Base-by-base conservation (phyloP, 2,888 invertebrate genomes). In the Hydraecia micacea region DNA sequence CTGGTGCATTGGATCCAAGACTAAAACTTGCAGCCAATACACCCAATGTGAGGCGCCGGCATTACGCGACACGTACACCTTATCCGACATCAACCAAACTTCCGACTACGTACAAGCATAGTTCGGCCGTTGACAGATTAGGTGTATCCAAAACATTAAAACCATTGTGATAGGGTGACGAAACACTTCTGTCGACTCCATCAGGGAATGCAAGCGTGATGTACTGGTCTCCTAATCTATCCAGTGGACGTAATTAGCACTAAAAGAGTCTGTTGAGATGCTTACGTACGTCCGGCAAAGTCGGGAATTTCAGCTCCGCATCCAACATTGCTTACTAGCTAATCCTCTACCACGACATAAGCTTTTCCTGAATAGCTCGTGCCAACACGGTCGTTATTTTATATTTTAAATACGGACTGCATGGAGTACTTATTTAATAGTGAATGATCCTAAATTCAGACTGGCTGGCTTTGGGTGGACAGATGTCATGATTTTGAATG, bases 311-410 rank as follows among this genome's bases (percentile, higher is more conserved):
- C 18, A 39, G 52, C 42, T 46, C n/a, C 18, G 21, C 58, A 18
- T 32, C 25, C 28, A 25, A 5, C 11, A 5, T 21, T 36, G 21
- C 32, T 55, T 46, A 28, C 36, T 18, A 46, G 6, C 18, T 77
- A 67, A 67, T 81, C 60, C 62, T 55, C 39, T 28, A 11, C 46
- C 7, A 36, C 25, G 42, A 52, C 72, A 36, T 63, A 65, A 72
- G 52, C 49, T 74, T 42, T 49, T 58, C 21, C 6, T 6, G 46
- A 21, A 15, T 4, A 75, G n/a, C 32, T 70, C 42, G 5, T 42
- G 15, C 32, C 3, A 80, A 69, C n/a, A 80, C 5, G 49, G 36
- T 25, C 2, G 36, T 36, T 36, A 65, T 73, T 80, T 46, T 62
- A 77, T 6, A 28, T 21, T 46, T 13, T 28, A 46, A 2, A 32